Evolutionary conservation across 2,113 vertebrate species (phyloP).

Genomic region (Brachyhypopomus gauderio): DNA sequence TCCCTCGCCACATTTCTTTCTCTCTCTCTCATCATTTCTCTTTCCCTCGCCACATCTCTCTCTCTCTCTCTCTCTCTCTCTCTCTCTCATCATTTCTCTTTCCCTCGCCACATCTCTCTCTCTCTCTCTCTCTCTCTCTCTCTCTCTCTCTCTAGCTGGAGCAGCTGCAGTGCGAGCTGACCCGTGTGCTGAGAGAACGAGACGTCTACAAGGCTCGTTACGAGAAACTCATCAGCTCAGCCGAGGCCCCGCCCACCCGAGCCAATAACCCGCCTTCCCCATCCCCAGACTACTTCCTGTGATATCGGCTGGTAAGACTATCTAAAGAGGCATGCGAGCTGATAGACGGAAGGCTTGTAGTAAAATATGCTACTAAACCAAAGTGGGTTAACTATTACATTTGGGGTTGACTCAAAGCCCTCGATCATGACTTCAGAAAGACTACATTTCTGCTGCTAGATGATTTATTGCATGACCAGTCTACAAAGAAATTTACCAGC

Average conservation of each 20-base stretch:
- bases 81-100: not conserved
- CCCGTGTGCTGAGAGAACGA: slow-evolving; percentile 75
- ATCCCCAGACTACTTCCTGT: slow-evolving; percentile 78
- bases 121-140: slow-evolving; percentile 22
- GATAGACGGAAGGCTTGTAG: slow-evolving; percentile 35
- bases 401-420: slow-evolving; percentile 42
- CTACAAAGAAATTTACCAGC: not conserved
- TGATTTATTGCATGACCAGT: not conserved
- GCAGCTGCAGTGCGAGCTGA: slow-evolving; percentile 78
- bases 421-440: slow-evolving; percentile 52
- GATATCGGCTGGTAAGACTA: slow-evolving; percentile 51
- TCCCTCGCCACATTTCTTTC: too few relatives aligned
- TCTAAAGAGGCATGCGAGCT: not conserved
- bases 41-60: not conserved
- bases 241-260: slow-evolving; percentile 62
- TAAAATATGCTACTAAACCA: slow-evolving; percentile 61
- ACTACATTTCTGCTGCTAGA: slow-evolving; percentile 38
- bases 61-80: slow-evolving; percentile 18
- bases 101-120: not conserved
- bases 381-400: slow-evolving; percentile 55
- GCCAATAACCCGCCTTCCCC: slow-evolving; percentile 71
- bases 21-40: too few relatives aligned
- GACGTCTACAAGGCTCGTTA: slow-evolving; percentile 81
- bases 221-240: slow-evolving; percentile 75
- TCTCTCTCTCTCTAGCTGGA: slow-evolving; percentile 68